phyloP scores from a whole-genome alignment of 2,113 vertebrate species.

The Megatriorchis doriae region DNA sequence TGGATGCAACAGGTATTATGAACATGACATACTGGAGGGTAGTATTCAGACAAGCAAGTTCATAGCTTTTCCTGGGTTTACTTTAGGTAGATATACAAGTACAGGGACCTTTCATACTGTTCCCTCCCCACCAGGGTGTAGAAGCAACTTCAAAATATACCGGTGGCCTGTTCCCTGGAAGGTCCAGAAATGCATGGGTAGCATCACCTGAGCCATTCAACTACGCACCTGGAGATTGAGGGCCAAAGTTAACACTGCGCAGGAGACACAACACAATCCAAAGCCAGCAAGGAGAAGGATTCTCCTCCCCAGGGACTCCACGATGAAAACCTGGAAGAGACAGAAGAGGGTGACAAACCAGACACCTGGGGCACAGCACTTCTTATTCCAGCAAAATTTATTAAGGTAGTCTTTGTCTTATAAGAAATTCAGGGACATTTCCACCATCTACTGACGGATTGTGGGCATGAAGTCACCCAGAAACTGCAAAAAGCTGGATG shows the following conservation, averaged over 20 bases:
- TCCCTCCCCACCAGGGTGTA: neutral
- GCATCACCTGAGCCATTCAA: neutral
- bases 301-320: conserved; percentile 83
- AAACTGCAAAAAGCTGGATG: neutral
- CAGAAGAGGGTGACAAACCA: neutral
- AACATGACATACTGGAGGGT: rapidly evolving
- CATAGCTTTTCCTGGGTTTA: neutral
- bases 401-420: neutral
- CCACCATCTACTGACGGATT: neutral
- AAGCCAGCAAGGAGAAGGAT: conserved; percentile 86
- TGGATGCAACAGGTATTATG: neutral
- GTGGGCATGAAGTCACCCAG: neutral
- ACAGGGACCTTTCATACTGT: neutral
- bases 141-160: neutral
- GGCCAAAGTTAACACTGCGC: conserved; percentile 78
- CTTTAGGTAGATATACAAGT: neutral
- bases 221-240: conserved; percentile 84
- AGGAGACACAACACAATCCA: conserved; percentile 77
- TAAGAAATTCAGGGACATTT: neutral
- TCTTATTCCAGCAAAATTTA: neutral
- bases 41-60: neutral
- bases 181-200: neutral
- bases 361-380: neutral
- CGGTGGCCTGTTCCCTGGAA: neutral
- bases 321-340: conserved; percentile 81